phyloP scores from a whole-genome alignment of 2,113 vertebrate species.

The Cephalopterus ornatus region DNA sequence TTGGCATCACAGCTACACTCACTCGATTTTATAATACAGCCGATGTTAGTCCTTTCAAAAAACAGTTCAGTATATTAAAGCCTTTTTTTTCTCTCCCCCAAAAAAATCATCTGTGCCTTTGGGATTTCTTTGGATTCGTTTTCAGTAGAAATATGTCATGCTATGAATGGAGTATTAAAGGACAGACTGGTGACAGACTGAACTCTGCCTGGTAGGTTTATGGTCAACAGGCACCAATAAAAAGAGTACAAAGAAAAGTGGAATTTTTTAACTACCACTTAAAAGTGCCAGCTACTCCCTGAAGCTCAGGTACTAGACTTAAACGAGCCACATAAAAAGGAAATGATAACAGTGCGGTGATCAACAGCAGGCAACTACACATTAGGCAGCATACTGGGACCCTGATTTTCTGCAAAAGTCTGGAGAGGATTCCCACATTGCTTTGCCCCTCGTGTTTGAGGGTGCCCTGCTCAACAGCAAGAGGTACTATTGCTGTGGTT shows the following conservation, averaged over 20 bases:
- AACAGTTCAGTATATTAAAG: background rate
- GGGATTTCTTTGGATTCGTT: background rate
- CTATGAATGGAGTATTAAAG: background rate
- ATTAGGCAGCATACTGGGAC: background rate
- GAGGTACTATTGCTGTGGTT: background rate
- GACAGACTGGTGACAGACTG: background rate
- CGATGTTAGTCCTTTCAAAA: background rate
- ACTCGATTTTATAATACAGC: background rate
- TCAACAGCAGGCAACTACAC: background rate
- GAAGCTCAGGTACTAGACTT: background rate
- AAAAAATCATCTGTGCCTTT: background rate
- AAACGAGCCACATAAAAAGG: conserved; percentile 9
- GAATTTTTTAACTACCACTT: background rate
- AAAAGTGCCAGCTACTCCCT: background rate
- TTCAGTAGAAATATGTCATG: background rate
- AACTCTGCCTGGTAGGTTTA: conserved; percentile 16
- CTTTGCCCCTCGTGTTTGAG: background rate
- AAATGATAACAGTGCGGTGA: background rate
- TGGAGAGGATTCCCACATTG: background rate
- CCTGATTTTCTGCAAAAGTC: background rate
- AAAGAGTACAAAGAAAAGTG: background rate
- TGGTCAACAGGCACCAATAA: conserved; percentile 13
- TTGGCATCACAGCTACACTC: background rate
- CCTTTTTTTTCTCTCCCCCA: background rate
- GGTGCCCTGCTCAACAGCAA: background rate